Evolutionary conservation across 2,888 invertebrate genomes (phyloP).

Genomic region (Acanthosepion esculentum): DNA sequence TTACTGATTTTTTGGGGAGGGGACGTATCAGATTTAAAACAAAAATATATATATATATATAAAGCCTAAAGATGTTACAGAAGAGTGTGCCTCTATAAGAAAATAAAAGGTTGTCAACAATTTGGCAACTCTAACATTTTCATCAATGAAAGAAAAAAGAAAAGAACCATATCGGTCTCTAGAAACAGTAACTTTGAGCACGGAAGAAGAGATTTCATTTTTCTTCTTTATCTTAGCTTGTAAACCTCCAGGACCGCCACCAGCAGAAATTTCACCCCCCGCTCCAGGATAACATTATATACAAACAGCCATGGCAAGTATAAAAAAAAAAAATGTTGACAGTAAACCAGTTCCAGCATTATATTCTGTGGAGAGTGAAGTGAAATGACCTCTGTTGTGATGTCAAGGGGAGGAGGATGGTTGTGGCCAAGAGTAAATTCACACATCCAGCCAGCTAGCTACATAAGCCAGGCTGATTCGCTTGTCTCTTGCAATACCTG

Average conservation of each 20-base stretch:
- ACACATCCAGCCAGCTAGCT: conserved; percentile 1
- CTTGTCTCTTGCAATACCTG: conserved; percentile 24
- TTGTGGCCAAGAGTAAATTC: neutral
- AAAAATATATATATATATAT: no score
- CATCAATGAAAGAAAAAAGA: neutral
- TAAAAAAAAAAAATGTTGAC: neutral
- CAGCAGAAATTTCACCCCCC: neutral
- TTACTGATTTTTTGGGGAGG: no score
- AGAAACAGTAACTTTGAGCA: neutral
- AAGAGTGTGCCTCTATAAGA: neutral
- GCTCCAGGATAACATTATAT: conserved; percentile 16
- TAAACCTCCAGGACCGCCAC: neutral
- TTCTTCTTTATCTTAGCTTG: neutral
- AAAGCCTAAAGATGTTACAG: no score
- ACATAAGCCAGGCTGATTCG: neutral
- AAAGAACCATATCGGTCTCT: neutral
- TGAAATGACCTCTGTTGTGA: neutral
- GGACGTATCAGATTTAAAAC: no score
- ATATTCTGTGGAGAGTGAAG: neutral
- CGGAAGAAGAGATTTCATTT: neutral
- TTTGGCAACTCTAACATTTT: neutral
- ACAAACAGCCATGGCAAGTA: neutral
- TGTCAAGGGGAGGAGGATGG: neutral
- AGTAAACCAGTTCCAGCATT: neutral
- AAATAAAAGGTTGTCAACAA: neutral